phyloP scores from a whole-genome alignment of 2,113 vertebrate genomes.

The Pycnonotus jocosus region DNA sequence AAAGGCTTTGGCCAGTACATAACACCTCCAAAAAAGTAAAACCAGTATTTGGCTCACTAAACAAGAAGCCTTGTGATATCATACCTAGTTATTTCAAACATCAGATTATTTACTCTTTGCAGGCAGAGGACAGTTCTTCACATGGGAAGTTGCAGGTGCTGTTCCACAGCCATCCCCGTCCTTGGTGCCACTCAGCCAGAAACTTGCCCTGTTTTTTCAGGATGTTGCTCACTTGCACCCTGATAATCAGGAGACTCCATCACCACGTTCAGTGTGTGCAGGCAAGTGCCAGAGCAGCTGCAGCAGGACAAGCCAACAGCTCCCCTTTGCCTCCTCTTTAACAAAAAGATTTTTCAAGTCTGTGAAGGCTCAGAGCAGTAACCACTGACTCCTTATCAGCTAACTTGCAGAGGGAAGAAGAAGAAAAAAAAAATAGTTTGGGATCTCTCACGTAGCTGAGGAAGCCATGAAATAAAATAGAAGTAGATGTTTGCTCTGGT shows the following conservation, averaged over 20 bases:
- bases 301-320: neutral
- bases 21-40: neutral
- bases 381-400: neutral
- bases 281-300: neutral
- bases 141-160: neutral
- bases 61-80: neutral
- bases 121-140: neutral
- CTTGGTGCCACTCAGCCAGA: neutral
- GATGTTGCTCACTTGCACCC: accelerated
- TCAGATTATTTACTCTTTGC: neutral
- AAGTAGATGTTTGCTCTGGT: neutral
- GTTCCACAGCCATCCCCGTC: neutral
- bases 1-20: neutral
- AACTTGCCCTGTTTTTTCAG: accelerated
- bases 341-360: neutral
- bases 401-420: neutral
- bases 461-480: neutral
- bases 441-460: neutral
- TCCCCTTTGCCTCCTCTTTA: neutral
- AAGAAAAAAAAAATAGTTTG: neutral
- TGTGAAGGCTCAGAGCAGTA: neutral
- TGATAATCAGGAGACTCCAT: accelerated
- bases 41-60: neutral
- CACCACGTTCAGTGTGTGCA: accelerated
- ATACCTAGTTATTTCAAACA: neutral